Conservation (phyloP, 2,113 vertebrate genomes). For the Rhinopithecus roxellana region DNA sequence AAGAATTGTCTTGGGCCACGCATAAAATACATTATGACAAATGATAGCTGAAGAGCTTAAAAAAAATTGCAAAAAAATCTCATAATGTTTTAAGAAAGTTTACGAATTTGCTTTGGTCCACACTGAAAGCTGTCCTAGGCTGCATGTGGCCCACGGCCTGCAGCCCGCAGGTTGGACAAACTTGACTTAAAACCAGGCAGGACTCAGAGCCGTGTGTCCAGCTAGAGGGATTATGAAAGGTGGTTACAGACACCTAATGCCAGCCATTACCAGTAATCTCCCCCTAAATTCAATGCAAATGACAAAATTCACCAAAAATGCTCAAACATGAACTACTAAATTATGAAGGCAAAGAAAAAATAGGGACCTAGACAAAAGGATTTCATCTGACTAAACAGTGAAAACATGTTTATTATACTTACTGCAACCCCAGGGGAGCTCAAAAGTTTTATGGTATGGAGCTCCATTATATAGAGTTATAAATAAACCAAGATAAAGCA, state of each 20-base stretch:
- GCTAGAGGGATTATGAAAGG: neutral
- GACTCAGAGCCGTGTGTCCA: neutral
- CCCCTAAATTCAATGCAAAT: slow-evolving; percentile 29
- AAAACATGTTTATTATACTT: neutral
- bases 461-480: neutral
- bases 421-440: neutral
- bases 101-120: too few relatives aligned
- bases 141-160: too few relatives aligned
- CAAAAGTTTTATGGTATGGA: neutral
- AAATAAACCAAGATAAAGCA: neutral
- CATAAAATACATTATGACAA: too few relatives aligned
- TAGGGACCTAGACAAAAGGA: neutral
- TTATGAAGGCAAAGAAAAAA: neutral
- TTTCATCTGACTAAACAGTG: neutral
- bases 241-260: neutral
- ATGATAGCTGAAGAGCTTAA: too few relatives aligned
- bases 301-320: neutral
- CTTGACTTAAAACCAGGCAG: neutral
- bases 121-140: too few relatives aligned
- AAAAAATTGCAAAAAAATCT: too few relatives aligned
- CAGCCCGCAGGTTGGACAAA: too few relatives aligned
- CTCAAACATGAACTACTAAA: neutral
- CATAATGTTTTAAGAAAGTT: too few relatives aligned
- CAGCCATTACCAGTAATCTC: neutral
- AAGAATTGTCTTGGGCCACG: too few relatives aligned